phyloP scores from a whole-genome alignment of 2,113 vertebrate genomes.

The Melanocharis versteri region DNA sequence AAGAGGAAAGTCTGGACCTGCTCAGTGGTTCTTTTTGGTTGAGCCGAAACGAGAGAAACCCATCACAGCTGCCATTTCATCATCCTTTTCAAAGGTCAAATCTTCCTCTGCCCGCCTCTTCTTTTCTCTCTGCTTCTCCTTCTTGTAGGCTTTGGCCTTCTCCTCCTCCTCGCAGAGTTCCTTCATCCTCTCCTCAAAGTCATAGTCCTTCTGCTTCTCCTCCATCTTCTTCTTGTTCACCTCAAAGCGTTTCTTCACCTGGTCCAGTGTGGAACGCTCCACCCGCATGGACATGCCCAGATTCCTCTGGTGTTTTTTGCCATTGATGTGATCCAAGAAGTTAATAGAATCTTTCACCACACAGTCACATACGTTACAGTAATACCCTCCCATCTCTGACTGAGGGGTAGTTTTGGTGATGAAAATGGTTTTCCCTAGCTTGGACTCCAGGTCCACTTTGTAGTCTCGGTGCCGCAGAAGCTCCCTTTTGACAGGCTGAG shows the following conservation, averaged over 20 bases:
- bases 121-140: slow-evolving; percentile 93
- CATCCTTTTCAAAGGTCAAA: slow-evolving; percentile 89
- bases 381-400: slow-evolving; percentile 98
- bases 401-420: slow-evolving; percentile 97
- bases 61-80: slow-evolving; percentile 97
- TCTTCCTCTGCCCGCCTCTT: slow-evolving; percentile 90
- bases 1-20: slow-evolving; percentile 27
- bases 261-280: slow-evolving; percentile 93
- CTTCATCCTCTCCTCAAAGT: slow-evolving; percentile 97
- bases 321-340: slow-evolving; percentile 97
- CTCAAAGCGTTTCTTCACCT: slow-evolving; percentile 95
- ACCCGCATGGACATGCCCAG: slow-evolving; percentile 97
- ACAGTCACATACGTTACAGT: slow-evolving; percentile 96
- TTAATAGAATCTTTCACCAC: slow-evolving; percentile 98
- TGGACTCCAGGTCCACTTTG: slow-evolving; percentile 97
- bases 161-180: slow-evolving; percentile 95
- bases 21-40: slow-evolving; percentile 91
- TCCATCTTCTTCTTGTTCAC: slow-evolving; percentile 97
- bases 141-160: slow-evolving; percentile 97
- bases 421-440: slow-evolving; percentile 95
- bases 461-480: slow-evolving; percentile 94
- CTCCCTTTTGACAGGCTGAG: slow-evolving; percentile 86
- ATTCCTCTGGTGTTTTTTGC: slow-evolving; percentile 98
- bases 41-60: slow-evolving; percentile 94
- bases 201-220: slow-evolving; percentile 96